Evolutionary conservation across 1,140 invertebrate genomes (phyloP).

Genomic region (Hyphantria cunea): DNA sequence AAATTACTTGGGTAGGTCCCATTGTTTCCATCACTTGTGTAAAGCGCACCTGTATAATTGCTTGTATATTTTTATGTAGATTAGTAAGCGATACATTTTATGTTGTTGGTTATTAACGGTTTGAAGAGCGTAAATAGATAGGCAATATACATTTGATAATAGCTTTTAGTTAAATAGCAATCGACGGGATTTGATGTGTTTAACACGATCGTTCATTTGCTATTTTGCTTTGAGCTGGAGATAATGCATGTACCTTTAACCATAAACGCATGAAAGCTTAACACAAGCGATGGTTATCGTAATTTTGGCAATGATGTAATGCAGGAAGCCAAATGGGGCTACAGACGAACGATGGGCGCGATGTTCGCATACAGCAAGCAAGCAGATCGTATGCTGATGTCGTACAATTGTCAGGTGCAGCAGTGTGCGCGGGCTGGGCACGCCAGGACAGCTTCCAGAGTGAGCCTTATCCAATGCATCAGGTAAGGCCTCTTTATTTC

Average conservation of each 20-base stretch:
- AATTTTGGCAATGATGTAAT: conserved; percentile 58
- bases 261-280: conserved; percentile 28
- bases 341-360: conserved; percentile 78
- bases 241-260: conserved; percentile 9
- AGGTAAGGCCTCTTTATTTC: conserved; percentile 50
- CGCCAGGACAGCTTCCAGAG: conserved; percentile 59
- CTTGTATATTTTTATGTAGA: conserved; percentile 23
- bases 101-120: conserved; percentile 4
- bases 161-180: conserved; percentile 12
- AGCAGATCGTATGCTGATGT: conserved; percentile 78
- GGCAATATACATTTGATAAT: conserved; percentile 18
- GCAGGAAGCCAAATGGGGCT: conserved; percentile 80
- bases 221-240: no score
- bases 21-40: conserved; percentile 46
- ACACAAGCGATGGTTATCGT: conserved; percentile 45
- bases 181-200: conserved; percentile 3
- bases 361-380: conserved; percentile 79
- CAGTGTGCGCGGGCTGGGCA: conserved; percentile 69
- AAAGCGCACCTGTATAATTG: conserved; percentile 26
- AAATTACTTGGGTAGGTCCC: conserved; percentile 10
- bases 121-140: conserved; percentile 9
- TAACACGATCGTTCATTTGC: not conserved
- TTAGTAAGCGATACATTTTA: conserved; percentile 17
- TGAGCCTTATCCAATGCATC: conserved; percentile 77
- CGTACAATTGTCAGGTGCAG: conserved; percentile 79